Percentiles rank a stretch among this genome's conserved stretches.
These are phyloP conservation scores for Orientallactaga sibirica DNA, from an alignment of 2,797 vertebrate genomes.

Conservation along the genomic window DNA sequence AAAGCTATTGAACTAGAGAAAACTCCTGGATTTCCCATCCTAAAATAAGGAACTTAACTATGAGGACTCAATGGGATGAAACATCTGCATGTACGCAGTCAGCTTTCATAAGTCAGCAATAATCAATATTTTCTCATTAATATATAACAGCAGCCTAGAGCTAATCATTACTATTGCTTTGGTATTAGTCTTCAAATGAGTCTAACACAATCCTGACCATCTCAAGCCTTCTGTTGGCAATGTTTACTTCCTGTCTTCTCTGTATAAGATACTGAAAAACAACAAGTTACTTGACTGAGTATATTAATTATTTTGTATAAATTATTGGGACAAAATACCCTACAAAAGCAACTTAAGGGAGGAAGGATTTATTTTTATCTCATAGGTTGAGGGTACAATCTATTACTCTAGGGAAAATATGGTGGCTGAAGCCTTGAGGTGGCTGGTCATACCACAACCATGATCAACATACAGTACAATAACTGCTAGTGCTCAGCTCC, in stretches of 20 bases:
- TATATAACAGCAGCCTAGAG: too few relatives aligned
- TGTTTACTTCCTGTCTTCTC: background rate
- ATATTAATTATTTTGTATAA: background rate
- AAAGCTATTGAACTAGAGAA: background rate
- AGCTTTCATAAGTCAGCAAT: too few relatives aligned
- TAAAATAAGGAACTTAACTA: slow-evolving; percentile 20
- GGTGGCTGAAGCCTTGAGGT: too few relatives aligned
- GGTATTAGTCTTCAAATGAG: background rate
- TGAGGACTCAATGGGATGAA: background rate
- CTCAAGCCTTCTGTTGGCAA: background rate
- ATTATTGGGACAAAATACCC: background rate
- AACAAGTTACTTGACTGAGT: background rate
- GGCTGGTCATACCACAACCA: too few relatives aligned
- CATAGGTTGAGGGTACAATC: background rate
- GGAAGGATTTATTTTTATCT: background rate
- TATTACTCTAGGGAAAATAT: too few relatives aligned
- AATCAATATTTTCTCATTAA: too few relatives aligned
- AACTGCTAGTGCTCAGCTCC: too few relatives aligned
- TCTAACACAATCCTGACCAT: background rate
- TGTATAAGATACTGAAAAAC: background rate
- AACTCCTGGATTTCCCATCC: background rate
- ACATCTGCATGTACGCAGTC: too few relatives aligned
- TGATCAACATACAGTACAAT: too few relatives aligned
- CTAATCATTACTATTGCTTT: background rate
- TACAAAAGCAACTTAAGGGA: background rate